Conservation (phyloP, 2,888 invertebrate genomes). For the Tolmerus cingulatus region DNA sequence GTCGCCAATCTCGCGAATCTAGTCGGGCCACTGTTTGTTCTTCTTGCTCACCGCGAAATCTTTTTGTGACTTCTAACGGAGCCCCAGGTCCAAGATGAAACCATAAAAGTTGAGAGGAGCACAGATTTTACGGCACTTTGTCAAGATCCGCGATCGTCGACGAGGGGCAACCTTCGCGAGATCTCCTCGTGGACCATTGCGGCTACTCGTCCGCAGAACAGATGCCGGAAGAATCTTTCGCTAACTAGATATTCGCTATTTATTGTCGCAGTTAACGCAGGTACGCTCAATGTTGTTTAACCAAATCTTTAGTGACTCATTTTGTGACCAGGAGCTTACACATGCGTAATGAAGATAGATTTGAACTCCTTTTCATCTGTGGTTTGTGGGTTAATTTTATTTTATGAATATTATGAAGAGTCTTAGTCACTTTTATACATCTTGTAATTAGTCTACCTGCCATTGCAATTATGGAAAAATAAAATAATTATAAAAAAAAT, state of each 20-base stretch:
- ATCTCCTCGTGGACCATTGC: not conserved
- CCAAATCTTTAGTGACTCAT: not conserved
- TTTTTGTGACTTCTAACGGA: slow-evolving; percentile 21
- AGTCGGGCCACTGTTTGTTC: not conserved
- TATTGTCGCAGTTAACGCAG: not conserved
- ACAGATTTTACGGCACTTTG: slow-evolving; percentile 15
- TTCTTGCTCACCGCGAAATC: not conserved
- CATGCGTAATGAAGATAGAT: not conserved
- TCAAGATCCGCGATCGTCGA: not conserved
- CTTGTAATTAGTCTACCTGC: too few species aligned
- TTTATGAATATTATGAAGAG: too few species aligned
- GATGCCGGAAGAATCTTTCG: not conserved
- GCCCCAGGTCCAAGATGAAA: not conserved
- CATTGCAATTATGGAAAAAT: too few species aligned
- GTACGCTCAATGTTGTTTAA: not conserved
- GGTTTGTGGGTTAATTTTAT: not conserved
- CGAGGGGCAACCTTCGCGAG: not conserved
- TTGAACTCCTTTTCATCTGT: not conserved
- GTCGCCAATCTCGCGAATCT: not conserved
- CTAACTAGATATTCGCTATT: not conserved
- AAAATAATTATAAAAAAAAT: too few species aligned
- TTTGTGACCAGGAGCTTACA: not conserved
- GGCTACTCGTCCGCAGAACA: not conserved
- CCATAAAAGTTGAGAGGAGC: not conserved
- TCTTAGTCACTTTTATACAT: too few species aligned